These are phyloP conservation scores for Echiichthys vipera DNA, from an alignment of 2,797 vertebrate species.

Conservation along the genomic window DNA sequence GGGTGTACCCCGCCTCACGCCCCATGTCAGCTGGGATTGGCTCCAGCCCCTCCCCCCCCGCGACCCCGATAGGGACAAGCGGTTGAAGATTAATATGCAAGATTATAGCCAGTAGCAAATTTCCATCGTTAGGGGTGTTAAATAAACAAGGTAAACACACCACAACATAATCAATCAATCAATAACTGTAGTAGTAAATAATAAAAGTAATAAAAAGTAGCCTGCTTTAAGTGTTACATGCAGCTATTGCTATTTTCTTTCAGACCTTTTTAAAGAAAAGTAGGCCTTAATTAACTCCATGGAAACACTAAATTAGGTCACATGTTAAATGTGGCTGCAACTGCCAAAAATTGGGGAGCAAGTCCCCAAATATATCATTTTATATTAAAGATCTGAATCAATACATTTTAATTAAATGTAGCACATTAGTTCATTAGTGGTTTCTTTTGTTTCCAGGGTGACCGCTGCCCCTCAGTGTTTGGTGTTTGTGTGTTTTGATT, in stretches of 20 bases:
- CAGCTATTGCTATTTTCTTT: background rate
- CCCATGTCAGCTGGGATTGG: no score
- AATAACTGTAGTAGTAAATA: no score
- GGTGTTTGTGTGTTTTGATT: background rate
- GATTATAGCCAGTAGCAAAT: no score
- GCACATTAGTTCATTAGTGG: background rate
- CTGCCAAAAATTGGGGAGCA: background rate
- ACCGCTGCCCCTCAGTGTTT: constrained; percentile 19
- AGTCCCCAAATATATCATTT: background rate
- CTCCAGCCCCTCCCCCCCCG: no score
- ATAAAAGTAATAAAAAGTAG: no score
- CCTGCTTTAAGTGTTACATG: no score
- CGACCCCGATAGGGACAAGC: no score
- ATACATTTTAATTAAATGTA: background rate
- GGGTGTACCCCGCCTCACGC: no score
- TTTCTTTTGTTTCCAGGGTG: constrained; percentile 32
- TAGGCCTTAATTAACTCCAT: background rate
- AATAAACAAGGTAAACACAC: no score
- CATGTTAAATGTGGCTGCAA: background rate
- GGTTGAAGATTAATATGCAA: no score
- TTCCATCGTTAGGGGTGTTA: no score
- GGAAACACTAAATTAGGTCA: background rate
- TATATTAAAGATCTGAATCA: constrained; percentile 11
- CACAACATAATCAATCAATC: no score
- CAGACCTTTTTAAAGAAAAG: background rate